Evolutionary conservation across 2,888 invertebrate genomes (phyloP).

Genomic region (Cataglyphis rosenhaueri): DNA sequence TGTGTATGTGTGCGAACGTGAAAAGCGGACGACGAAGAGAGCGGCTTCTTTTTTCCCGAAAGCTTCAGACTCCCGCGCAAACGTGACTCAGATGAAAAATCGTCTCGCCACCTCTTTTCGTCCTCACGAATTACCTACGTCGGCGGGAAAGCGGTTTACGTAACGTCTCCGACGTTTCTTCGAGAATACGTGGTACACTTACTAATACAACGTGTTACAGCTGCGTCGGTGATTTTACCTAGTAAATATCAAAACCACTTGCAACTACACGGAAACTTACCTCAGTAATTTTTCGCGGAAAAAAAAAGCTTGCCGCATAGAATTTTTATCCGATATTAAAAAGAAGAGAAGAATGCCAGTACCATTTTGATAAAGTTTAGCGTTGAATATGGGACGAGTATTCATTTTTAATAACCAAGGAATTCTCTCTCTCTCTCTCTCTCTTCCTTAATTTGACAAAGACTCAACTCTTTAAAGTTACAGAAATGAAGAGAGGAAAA

Average conservation of each 20-base stretch:
- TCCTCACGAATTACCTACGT: constrained; percentile 61
- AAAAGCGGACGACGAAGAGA: constrained; percentile 29
- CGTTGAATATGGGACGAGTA: not conserved
- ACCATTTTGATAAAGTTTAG: not conserved
- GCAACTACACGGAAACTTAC: constrained; percentile 17
- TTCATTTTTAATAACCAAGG: not conserved
- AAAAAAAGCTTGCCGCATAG: not conserved
- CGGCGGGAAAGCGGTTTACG: constrained; percentile 62
- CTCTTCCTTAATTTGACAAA: not conserved
- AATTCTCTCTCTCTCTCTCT: not conserved
- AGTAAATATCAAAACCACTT: constrained; percentile 33
- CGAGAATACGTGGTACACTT: constrained; percentile 57
- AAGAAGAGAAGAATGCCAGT: not conserved
- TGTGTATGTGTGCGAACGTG: constrained; percentile 17
- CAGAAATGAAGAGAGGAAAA: not conserved
- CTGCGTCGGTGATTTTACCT: constrained; percentile 30
- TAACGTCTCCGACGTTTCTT: constrained; percentile 58
- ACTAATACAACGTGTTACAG: constrained; percentile 40
- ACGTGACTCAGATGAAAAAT: constrained; percentile 67
- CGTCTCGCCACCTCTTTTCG: constrained; percentile 44
- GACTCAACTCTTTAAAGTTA: not conserved
- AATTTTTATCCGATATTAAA: not conserved
- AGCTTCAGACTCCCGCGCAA: constrained; percentile 39
- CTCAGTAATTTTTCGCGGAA: not conserved
- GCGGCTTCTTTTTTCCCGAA: constrained; percentile 39